These are phyloP conservation scores for rat (Rattus norvegicus) DNA, from an alignment of 2,113 vertebrate species.

Conservation along the genomic window DNA sequence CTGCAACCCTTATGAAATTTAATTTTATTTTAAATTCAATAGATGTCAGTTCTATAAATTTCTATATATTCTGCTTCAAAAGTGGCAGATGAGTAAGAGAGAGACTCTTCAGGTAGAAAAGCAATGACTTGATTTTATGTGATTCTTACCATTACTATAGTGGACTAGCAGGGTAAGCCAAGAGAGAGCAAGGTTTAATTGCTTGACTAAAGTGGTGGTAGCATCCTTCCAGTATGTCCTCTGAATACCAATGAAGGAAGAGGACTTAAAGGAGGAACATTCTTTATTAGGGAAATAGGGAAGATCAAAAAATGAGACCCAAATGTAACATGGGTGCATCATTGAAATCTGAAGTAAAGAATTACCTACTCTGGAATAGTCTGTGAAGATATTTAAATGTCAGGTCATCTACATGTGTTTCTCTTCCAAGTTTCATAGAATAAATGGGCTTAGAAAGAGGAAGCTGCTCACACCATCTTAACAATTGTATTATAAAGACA, in stretches of 20 bases:
- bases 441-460: no score
- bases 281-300: no score
- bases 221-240: constrained; percentile 82
- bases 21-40: constrained; percentile 74
- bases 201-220: constrained; percentile 88
- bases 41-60: constrained; percentile 73
- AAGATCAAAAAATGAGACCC: no score
- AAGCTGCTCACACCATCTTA: no score
- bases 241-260: constrained; percentile 90
- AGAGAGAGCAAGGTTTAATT: constrained; percentile 89
- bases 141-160: constrained; percentile 80
- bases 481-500: no score
- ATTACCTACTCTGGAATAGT: no score
- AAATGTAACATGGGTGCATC: no score
- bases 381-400: no score
- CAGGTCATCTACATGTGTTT: no score
- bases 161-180: constrained; percentile 83
- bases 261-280: constrained; percentile 71
- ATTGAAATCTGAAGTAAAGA: no score
- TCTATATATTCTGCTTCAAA: constrained; percentile 67
- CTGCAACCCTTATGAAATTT: constrained; percentile 53
- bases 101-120: constrained; percentile 82
- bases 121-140: constrained; percentile 86
- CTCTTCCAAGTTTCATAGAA: no score
- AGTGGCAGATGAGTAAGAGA: constrained; percentile 65